Conservation (phyloP, 1,140 invertebrate species). For the Camponotus floridanus region DNA sequence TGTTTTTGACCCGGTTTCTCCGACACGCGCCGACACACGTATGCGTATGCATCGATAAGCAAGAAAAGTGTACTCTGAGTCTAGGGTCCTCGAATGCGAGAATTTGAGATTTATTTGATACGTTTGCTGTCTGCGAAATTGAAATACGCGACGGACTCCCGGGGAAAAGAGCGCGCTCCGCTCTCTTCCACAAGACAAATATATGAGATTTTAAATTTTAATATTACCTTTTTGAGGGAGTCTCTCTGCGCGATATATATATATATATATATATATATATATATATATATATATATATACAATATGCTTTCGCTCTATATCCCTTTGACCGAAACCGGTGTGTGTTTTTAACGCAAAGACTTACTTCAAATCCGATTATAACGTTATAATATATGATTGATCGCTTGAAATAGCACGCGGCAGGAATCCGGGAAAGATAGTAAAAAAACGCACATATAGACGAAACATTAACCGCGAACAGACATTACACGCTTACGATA, state of each 20-base stretch:
- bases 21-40: not conserved
- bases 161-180: slow-evolving; percentile 7
- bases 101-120: slow-evolving; percentile 63
- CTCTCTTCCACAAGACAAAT: slow-evolving; percentile 43
- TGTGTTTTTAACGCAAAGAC: not conserved
- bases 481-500: slow-evolving; percentile 31
- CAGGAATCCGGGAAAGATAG: not conserved
- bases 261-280: too few species aligned
- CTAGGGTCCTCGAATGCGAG: slow-evolving; percentile 29
- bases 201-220: slow-evolving; percentile 58
- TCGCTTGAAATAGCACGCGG: slow-evolving; percentile 16
- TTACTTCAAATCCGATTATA: slow-evolving; percentile 16
- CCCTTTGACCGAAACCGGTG: not conserved
- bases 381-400: slow-evolving; percentile 35
- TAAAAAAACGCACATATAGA: slow-evolving; percentile 28
- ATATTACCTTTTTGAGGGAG: not conserved
- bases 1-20: slow-evolving; percentile 71
- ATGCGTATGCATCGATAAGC: slow-evolving; percentile 46
- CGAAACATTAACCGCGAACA: slow-evolving; percentile 32
- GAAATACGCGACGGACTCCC: slow-evolving; percentile 16
- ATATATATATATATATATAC: too few species aligned
- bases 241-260: too few species aligned
- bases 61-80: slow-evolving; percentile 50
- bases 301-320: not conserved
- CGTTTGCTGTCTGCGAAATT: slow-evolving; percentile 52